Base-by-base conservation (phyloP, 2,888 invertebrate genomes). In the Corbicula japonica region DNA sequence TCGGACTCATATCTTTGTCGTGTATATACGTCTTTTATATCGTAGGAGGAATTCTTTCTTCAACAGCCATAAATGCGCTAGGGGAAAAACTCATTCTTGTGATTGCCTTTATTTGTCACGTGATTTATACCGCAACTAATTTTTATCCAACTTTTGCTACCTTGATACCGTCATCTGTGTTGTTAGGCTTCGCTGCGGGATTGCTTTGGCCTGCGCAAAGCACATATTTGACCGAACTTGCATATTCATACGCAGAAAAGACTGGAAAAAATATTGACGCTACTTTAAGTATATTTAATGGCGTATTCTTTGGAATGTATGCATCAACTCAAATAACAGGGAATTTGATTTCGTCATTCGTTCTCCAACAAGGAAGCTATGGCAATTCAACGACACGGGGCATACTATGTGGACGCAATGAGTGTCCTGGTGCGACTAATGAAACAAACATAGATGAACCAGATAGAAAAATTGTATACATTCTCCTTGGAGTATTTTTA, bases 181-280 rank as follows among this genome's bases (percentile, higher is more conserved):
- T 91, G 8, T 75, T 92, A n/a, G 92, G 92, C 10, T 32, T 86
- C 2, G 77, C 89, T 6, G 85, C 88, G 1, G 92, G 90, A 5
- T 90, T 91, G 4, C 71, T 91, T 68, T 92, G 92, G 91, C 89
- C 89, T 1, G 87, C 90, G 1, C 90, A 92, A 85, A 84, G 88
- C 26, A 85, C 90, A 21, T 91, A 91, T 80, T 80, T 92, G 26
- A 85, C 92, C 1, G 85, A 88, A n/a, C 81, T 87, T n/a, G 90
- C 91, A 21, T 83, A 80, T 71, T 87, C 88, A 5, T 86, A 87
- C 65, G 87, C 91, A 12, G 83, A 86, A 56, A 71, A 79, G 8
- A 86, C 80, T 0, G 68, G 73, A 0, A 73, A 86, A 60, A 74
- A 87, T 1, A 84, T 76, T 0, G 89, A 89, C 74, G 76, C 82